A percentile compares a stretch with the other conserved stretches of the same genome.
phyloP scores from a whole-genome alignment of 1,140 invertebrate genomes.

The Achroia grisella region DNA sequence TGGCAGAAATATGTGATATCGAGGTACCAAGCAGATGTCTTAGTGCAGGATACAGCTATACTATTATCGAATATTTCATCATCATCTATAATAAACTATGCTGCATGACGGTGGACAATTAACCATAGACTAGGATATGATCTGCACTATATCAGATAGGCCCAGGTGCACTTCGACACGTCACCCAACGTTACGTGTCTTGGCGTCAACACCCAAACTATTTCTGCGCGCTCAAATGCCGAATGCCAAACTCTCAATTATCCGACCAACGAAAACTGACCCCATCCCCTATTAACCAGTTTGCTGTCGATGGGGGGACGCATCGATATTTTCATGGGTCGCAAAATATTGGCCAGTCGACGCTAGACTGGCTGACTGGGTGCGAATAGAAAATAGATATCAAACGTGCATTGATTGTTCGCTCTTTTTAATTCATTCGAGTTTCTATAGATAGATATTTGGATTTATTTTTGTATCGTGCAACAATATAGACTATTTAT shows the following conservation, averaged over 20 bases:
- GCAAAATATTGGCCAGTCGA: neutral
- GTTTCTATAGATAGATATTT: constrained; percentile 14
- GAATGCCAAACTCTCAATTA: constrained; percentile 33
- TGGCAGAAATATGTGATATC: no score
- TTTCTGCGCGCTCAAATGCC: constrained; percentile 44
- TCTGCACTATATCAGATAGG: constrained; percentile 22
- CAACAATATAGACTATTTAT: no score
- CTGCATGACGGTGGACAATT: no score
- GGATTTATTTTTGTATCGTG: constrained; percentile 1
- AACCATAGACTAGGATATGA: no score
- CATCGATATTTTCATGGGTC: neutral
- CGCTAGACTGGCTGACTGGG: neutral
- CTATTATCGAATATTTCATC: no score
- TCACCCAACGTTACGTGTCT: constrained; percentile 38
- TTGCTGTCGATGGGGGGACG: neutral
- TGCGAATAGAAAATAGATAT: constrained; percentile 12
- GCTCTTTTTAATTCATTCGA: constrained; percentile 18
- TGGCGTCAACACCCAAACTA: constrained; percentile 44
- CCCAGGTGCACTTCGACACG: constrained; percentile 33
- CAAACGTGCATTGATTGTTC: constrained; percentile 5
- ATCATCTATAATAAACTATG: no score
- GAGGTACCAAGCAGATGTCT: no score
- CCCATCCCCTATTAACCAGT: constrained; percentile 7
- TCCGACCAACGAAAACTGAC: constrained; percentile 16
- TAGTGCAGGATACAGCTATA: no score